Conservation (phyloP, 2,888 invertebrate species). For the Epirrhoe tristata region DNA sequence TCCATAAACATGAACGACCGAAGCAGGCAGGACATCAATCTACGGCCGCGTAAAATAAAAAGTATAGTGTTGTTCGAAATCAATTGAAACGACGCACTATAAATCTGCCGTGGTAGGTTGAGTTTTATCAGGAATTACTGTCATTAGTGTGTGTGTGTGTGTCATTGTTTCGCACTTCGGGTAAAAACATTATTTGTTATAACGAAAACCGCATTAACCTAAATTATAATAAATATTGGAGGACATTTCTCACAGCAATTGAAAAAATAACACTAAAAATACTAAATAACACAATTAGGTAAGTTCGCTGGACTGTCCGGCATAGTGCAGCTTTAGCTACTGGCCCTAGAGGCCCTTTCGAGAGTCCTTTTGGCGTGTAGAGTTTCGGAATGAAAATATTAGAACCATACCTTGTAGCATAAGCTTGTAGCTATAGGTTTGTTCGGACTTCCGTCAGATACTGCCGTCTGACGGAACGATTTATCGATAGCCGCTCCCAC, state of each 20-base stretch:
- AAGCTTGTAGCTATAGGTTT: not conserved
- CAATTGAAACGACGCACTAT: constrained; percentile 3
- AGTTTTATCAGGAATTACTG: constrained; percentile 1
- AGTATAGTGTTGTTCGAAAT: constrained; percentile 18
- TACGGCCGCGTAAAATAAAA: constrained; percentile 19
- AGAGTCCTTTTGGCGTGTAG: not conserved
- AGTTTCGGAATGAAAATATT: not conserved
- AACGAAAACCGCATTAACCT: not conserved
- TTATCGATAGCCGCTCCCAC: constrained; percentile 50
- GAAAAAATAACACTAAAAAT: no score
- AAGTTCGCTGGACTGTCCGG: no score
- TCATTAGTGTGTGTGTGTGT: no score
- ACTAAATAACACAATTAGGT: no score
- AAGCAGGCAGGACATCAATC: constrained; percentile 22
- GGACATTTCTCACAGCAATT: no score
- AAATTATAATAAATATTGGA: no score
- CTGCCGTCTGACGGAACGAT: constrained; percentile 10
- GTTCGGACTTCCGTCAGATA: constrained; percentile 1
- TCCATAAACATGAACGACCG: constrained; percentile 12
- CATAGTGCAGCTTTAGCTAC: not conserved
- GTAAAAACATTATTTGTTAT: not conserved
- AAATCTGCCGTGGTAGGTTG: constrained; percentile 9
- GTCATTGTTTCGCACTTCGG: not conserved
- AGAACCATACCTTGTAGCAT: not conserved
- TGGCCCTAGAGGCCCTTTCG: not conserved